phyloP scores from a whole-genome alignment of 2,797 vertebrate genomes.

The Valencia hispanica region DNA sequence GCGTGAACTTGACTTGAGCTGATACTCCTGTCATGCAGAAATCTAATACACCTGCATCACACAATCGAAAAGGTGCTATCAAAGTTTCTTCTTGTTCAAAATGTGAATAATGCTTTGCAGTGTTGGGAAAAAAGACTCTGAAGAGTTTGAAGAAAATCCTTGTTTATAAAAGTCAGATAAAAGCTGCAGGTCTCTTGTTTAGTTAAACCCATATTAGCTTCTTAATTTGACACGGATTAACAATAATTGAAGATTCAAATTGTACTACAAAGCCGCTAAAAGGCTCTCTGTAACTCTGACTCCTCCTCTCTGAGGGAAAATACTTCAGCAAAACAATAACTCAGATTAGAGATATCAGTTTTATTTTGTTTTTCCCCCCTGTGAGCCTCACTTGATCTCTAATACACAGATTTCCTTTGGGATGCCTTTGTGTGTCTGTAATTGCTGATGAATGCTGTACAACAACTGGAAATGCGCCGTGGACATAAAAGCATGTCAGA shows the following conservation, averaged over 20 bases:
- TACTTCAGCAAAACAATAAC: constrained; percentile 45
- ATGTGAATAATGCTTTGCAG: neutral
- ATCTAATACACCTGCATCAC: neutral
- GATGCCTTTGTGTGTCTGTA: constrained; percentile 27
- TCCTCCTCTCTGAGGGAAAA: constrained; percentile 39
- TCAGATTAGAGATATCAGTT: constrained; percentile 60
- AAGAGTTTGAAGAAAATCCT: constrained; percentile 4
- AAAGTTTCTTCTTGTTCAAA: neutral
- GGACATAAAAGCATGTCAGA: constrained; percentile 42
- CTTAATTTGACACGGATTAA: constrained; percentile 54
- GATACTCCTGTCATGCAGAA: constrained; percentile 15
- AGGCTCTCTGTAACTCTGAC: constrained; percentile 18
- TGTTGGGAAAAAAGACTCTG: neutral
- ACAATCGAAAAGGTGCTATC: neutral
- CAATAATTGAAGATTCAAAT: constrained; percentile 54
- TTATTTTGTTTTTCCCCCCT: constrained; percentile 14
- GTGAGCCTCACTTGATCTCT: constrained; percentile 32
- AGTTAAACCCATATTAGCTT: constrained; percentile 47
- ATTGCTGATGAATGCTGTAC: constrained; percentile 45
- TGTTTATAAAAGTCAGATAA: constrained; percentile 34
- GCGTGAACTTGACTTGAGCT: constrained; percentile 1
- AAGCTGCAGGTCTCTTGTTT: constrained; percentile 25
- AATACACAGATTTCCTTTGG: constrained; percentile 47
- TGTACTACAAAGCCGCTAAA: constrained; percentile 35
- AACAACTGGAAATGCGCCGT: constrained; percentile 36